Conservation (phyloP, 2,113 vertebrate genomes). For the Carassius gibelio region DNA sequence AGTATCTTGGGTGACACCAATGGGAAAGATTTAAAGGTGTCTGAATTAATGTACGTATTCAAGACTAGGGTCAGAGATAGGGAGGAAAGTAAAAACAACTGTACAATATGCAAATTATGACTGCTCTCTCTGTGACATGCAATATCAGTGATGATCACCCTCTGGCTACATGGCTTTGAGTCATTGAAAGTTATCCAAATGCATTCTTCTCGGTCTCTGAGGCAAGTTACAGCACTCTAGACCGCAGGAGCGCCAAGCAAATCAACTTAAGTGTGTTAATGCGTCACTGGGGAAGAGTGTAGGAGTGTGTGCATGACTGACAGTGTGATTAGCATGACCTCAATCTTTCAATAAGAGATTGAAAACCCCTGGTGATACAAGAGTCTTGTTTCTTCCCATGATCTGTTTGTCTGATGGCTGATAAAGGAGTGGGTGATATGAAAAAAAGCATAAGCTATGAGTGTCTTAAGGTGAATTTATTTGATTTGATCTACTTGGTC, state of each 20-base stretch:
- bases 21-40: background rate
- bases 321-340: background rate
- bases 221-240: slow-evolving; percentile 62
- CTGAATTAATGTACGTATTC: background rate
- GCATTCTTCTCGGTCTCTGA: slow-evolving; percentile 57
- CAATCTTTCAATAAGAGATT: background rate
- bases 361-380: background rate
- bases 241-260: background rate
- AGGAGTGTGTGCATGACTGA: background rate
- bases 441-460: background rate
- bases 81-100: background rate
- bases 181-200: slow-evolving; percentile 26
- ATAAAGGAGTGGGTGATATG: background rate
- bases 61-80: background rate
- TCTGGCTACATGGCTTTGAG: slow-evolving; percentile 40
- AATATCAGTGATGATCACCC: background rate
- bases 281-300: background rate
- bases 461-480: too few species aligned
- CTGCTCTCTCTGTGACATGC: background rate
- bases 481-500: too few species aligned
- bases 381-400: background rate
- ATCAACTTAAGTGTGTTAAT: background rate
- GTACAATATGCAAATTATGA: background rate
- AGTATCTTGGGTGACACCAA: background rate
- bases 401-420: background rate